A percentile compares a stretch with the other conserved stretches of the same genome.
These are phyloP conservation scores for Caenorhabditis sp. DNA, from an alignment of 2,888 invertebrate species.

Conservation along the genomic window DNA sequence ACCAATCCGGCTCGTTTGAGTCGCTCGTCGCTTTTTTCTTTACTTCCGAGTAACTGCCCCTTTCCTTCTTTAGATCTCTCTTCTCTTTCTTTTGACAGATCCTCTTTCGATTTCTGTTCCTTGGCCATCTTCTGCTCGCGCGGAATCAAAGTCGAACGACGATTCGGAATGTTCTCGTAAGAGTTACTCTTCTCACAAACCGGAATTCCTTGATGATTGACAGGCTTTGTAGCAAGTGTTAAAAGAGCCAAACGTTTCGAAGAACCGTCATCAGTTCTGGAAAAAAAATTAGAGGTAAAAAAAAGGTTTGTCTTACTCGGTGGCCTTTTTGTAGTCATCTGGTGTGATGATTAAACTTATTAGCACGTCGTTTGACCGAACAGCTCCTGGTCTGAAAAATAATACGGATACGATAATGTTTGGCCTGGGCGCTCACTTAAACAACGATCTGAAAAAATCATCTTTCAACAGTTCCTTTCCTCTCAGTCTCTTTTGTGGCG, in stretches of 20 bases:
- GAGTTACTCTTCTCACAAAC: slow-evolving; percentile 41
- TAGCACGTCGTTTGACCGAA: slow-evolving; percentile 40
- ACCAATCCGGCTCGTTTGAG: too few relatives aligned
- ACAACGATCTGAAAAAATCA: slow-evolving; percentile 45
- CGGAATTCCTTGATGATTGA: slow-evolving; percentile 30
- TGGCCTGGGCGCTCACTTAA: not conserved
- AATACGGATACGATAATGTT: too few relatives aligned
- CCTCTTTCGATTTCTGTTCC: slow-evolving; percentile 33
- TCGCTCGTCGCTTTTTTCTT: not conserved
- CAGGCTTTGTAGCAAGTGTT: slow-evolving; percentile 4
- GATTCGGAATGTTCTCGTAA: slow-evolving; percentile 22
- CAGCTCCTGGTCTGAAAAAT: slow-evolving; percentile 21
- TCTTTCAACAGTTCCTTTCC: slow-evolving; percentile 50
- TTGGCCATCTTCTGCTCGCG: slow-evolving; percentile 36
- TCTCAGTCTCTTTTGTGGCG: slow-evolving; percentile 46
- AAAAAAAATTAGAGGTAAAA: not conserved
- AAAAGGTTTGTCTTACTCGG: slow-evolving; percentile 8
- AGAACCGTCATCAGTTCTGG: slow-evolving; percentile 17
- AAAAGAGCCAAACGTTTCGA: slow-evolving; percentile 17
- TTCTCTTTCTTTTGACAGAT: slow-evolving; percentile 25
- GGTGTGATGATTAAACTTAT: slow-evolving; percentile 41
- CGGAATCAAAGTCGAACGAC: slow-evolving; percentile 37
- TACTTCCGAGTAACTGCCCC: not conserved
- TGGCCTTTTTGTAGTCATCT: slow-evolving; percentile 36
- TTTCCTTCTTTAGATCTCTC: slow-evolving; percentile 12